Base-by-base conservation (phyloP, 2,888 invertebrate genomes). In the Globia sparganii region DNA sequence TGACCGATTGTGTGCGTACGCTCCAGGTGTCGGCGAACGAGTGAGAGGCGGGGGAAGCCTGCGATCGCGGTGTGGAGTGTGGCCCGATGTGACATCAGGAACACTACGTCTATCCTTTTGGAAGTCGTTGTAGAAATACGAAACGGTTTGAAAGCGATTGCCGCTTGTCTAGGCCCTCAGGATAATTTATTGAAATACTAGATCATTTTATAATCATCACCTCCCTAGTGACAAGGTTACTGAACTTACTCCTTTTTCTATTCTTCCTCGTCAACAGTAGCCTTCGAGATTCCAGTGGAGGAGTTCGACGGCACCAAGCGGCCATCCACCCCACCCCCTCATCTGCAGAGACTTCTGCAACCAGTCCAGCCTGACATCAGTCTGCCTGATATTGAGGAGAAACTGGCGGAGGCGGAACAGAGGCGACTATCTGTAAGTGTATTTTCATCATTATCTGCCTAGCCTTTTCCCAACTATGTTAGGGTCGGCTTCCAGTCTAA, bases 321-420 rank as follows among this genome's bases (percentile, higher is more conserved):
- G 43, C 93, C 96, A 1, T 97, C 96, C 82, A 97, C 98, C 78
- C 98, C 98, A 0, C 98, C 98, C 0, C 97, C 97, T 65, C 97
- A 98, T 77, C 94, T 98, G 56, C 98, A 98, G 90, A 95, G 97
- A 80, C 92, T 98, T 62, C 97, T 98, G 87, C 98, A 98, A 81
- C 97, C 97, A 9, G 97, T 97, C 4, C 96, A 96, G 70, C 93
- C 97, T 0, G 97, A 97, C 34, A 96, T 97, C 86, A 97, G 97
- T 56, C 93, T 98, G 62, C 97, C 97, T 40, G 97, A 97, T 80
- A 96, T 98, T 49, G 97, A 97, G 89, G 98, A 97, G 90, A 98
- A 98, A 90, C 94, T 98, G 81, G 98, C 97, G 34, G 98, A 97
- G 78, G 98, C 98, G 0, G 98, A 98, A 88, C 97, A 97, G 81